Base-by-base conservation (phyloP, 2,113 vertebrate genomes). In the Acanthochromis polyacanthus region DNA sequence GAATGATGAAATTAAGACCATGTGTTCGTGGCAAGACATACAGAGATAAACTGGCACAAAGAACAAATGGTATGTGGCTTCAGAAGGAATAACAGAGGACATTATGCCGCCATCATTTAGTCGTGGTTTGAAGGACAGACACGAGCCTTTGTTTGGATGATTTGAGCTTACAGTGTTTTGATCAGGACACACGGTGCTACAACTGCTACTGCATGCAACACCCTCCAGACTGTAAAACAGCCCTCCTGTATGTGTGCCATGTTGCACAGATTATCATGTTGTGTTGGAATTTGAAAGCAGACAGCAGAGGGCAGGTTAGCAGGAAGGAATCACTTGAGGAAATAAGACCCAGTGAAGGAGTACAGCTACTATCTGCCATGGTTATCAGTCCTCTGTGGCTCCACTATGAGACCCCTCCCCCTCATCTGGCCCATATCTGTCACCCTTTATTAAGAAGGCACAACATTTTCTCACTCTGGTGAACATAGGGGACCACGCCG, bases 381-480 rank as follows among this genome's bases (percentile, higher is more conserved):
- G 40, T 43, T 65, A 68, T 64, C 45, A 25, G 11, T 40, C 48
- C 43, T 30, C 52, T 52, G 52, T 50, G 71, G 30, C 55, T 80
- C 57, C 1, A 19, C 56, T 19, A 2, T 20, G 40, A 64, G 56
- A 61, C 66, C 79, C 76, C 75, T 62, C 78, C 77, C 75, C 75
- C 78, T 73, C 64, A 75, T 62, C 53, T 87, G 85, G 71, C 81
- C 88, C 86, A 88, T 48, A 92, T 92, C 75, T 89, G 88, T 90
- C 88, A 70, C 53, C 76, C 57, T 72, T 65, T 78, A 78, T 91
- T 84, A 84, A 77, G 74, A 74, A 67, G 65, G 32, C 74, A 52
- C 62, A 59, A 68, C 43, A 67, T 81, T 73, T 66, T 83, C 71
- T 72, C 58, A 59, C 78, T 77, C 53, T 59, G 10, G 80, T 10